phyloP scores from a whole-genome alignment of 2,888 invertebrate species.

The Trisateles emortualis region DNA sequence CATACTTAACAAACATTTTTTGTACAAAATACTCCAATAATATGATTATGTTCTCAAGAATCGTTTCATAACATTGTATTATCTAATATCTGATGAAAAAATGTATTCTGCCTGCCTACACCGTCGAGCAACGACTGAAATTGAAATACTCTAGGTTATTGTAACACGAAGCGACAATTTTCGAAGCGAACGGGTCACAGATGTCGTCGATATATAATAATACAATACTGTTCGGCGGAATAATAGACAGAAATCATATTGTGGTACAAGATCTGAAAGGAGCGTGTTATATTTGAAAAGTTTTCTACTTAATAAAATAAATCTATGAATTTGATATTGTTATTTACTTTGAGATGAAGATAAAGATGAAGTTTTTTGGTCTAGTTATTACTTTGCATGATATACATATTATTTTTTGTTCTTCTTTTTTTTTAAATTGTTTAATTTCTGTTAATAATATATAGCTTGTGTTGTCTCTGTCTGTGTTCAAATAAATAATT shows the following conservation, averaged over 20 bases:
- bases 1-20: not conserved
- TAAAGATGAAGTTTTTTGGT: too few species aligned
- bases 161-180: conserved; percentile 58
- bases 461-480: too few species aligned
- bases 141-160: conserved; percentile 52
- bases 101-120: conserved; percentile 32
- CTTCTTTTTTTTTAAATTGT: too few species aligned
- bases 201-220: conserved; percentile 65
- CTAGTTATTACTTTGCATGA: too few species aligned
- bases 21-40: conserved; percentile 22
- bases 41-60: conserved; percentile 35
- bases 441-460: too few species aligned
- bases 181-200: conserved; percentile 60
- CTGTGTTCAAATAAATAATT: too few species aligned
- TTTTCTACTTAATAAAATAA: too few species aligned
- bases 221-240: conserved; percentile 53
- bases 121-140: conserved; percentile 40
- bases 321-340: too few species aligned
- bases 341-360: too few species aligned
- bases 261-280: conserved; percentile 34
- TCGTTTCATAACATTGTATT: conserved; percentile 42
- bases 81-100: conserved; percentile 50
- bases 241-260: conserved; percentile 49
- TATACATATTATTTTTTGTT: too few species aligned
- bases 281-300: conserved; percentile 1